Evolutionary conservation across 2,797 vertebrate species (phyloP), one percentile per base, ranked within the genome.

Genomic region (Heteromormyrus szaboi): DNA sequence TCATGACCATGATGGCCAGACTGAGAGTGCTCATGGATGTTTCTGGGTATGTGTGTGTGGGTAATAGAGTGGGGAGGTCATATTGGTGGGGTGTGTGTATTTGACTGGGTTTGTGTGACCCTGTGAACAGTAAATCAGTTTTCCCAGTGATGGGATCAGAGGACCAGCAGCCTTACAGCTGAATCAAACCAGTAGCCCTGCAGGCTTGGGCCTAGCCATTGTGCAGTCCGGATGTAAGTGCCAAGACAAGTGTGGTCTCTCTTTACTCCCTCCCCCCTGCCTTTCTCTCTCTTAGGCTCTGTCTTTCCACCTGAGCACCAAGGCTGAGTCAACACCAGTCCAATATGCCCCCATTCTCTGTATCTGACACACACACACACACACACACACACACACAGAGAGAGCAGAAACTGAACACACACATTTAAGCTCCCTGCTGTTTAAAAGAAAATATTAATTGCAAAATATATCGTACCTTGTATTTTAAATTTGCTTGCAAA

Each of bases 351-450:
- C 81, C 81, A 51, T 86, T 86, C 48, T 46, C 81, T 84, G 19
- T 25, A 46, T 84, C 46, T 50, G 9, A 48, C 46, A 9, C 46
- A 48, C 46, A 48, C 48, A 50, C 48, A 50, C 48, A 85, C 44
- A 85, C 62, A 37, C 41, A 41, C 41, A 41, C 41, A 41, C 41
- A 41, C 41, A 41, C 41, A 41, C 41, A 41, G n/a, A n/a, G n/a
- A 37, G 37, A 83, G 62, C 53, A 48, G 19, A 85, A 62, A 89
- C 19, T 59, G 86, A 79, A 72, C 33, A 87, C 85, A 81, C 89
- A 72, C 22, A 90, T 19, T 72, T 50, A 72, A 17, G 6, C 22
- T 46, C 44, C 29, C 76, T n/a, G 6, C 76, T 2, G 17, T 46
- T 81, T 22, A 41, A 81, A 81, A 81, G 41, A 81, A 81, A 81